Conservation (phyloP, 1,140 invertebrate genomes). For the Drosophila tsacasi region DNA sequence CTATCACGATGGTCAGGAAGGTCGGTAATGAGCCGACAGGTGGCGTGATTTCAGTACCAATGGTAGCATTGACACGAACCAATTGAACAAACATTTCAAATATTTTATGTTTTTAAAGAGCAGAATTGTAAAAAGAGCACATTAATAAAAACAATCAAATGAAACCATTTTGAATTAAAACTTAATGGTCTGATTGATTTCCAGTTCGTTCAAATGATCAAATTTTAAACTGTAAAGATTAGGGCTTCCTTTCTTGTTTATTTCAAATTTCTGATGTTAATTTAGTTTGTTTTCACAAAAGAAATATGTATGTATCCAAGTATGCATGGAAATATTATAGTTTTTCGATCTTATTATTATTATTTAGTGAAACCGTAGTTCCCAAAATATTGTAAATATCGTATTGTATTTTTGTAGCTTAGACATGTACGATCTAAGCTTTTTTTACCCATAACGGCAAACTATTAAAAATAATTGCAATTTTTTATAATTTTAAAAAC, state of each 20-base stretch:
- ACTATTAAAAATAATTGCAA: not conserved
- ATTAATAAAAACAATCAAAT: too few species aligned
- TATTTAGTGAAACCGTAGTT: not conserved
- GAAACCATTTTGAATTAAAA: too few species aligned
- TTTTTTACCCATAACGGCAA: not conserved
- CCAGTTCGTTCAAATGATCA: too few species aligned
- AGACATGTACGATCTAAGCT: not conserved
- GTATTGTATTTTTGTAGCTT: not conserved
- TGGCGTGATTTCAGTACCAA: not conserved
- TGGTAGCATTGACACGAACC: not conserved
- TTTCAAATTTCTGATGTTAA: not conserved
- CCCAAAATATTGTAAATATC: not conserved
- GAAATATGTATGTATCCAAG: not conserved
- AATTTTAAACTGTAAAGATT: too few species aligned
- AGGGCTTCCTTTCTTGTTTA: too few species aligned
- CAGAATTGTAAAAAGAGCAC: too few species aligned
- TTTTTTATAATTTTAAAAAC: not conserved
- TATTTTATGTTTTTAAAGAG: too few species aligned
- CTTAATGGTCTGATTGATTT: too few species aligned
- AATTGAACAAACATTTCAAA: not conserved
- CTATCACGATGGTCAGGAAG: not conserved
- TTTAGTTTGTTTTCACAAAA: not conserved
- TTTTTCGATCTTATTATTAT: not conserved
- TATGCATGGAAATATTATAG: not conserved
- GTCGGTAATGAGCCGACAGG: not conserved